Evolutionary conservation across 2,888 invertebrate species (phyloP).

Genomic region (Plemyria rubiginata): DNA sequence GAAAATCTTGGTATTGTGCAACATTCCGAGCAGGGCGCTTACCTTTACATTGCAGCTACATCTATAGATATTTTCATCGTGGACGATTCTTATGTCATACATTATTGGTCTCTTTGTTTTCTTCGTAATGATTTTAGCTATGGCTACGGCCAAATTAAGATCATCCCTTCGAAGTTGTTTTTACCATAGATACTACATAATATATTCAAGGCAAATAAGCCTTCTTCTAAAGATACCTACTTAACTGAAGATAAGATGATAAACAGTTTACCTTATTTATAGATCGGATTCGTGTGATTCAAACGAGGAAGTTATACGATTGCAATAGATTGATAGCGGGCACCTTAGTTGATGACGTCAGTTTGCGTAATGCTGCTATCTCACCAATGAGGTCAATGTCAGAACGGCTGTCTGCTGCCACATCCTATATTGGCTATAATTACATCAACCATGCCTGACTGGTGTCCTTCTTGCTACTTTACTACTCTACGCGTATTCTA

Average conservation of each 20-base stretch:
- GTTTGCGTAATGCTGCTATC: slow-evolving; percentile 66
- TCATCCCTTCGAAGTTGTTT: neutral
- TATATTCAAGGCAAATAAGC: neutral
- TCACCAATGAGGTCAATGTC: slow-evolving; percentile 75
- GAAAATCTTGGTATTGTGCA: slow-evolving; percentile 23
- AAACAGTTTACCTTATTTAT: neutral
- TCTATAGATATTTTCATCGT: neutral
- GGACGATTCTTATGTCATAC: slow-evolving; percentile 15
- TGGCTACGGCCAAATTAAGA: neutral
- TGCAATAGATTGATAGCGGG: slow-evolving; percentile 35
- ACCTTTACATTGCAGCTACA: slow-evolving; percentile 20
- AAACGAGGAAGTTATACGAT: slow-evolving; percentile 34
- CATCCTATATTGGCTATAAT: slow-evolving; percentile 30
- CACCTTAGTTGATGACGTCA: slow-evolving; percentile 38
- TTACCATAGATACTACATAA: neutral
- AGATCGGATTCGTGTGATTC: neutral
- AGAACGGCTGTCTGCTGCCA: slow-evolving; percentile 60
- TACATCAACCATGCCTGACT: slow-evolving; percentile 14
- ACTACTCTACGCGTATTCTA: neutral
- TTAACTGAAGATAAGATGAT: slow-evolving; percentile 1
- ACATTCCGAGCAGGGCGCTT: slow-evolving; percentile 33
- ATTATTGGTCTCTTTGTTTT: neutral
- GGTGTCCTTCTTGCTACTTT: slow-evolving; percentile 9
- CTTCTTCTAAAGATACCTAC: slow-evolving; percentile 4
- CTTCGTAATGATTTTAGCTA: neutral